Conservation (phyloP, 2,888 invertebrate genomes). For the Andrena marginata region DNA sequence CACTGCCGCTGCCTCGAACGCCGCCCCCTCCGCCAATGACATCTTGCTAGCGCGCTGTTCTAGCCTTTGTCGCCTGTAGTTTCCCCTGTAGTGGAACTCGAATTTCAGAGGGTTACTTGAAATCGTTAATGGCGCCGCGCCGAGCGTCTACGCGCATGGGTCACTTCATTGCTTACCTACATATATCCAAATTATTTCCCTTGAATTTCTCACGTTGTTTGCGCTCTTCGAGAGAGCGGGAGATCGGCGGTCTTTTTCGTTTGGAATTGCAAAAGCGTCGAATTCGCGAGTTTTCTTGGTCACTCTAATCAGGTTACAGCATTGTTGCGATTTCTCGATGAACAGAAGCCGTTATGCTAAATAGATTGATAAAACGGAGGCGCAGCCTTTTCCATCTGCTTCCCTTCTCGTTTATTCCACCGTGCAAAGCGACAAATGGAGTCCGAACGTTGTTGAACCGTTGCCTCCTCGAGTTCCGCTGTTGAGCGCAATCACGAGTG, state of each 20-base stretch:
- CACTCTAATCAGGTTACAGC: background rate
- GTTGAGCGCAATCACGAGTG: constrained; percentile 19
- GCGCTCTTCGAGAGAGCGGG: no score
- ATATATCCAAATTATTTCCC: no score
- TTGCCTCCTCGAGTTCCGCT: constrained; percentile 4
- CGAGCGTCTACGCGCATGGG: no score
- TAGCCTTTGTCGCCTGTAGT: constrained; percentile 24
- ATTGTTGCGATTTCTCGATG: background rate
- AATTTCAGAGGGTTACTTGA: background rate
- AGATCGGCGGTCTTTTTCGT: background rate
- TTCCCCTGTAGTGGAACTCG: background rate
- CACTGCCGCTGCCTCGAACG: constrained; percentile 32
- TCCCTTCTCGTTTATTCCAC: background rate
- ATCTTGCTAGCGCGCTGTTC: constrained; percentile 46
- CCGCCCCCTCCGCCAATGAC: constrained; percentile 45
- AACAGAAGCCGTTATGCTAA: background rate
- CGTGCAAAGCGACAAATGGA: background rate
- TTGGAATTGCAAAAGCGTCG: background rate
- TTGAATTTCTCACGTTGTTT: no score
- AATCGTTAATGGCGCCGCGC: background rate
- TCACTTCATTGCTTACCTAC: no score
- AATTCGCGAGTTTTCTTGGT: background rate
- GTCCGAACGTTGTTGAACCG: constrained; percentile 4
- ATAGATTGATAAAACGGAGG: background rate
- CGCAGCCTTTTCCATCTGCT: background rate